These are phyloP conservation scores for Salvelinus namaycush DNA, from an alignment of 2,113 vertebrate species.

Conservation along the genomic window DNA sequence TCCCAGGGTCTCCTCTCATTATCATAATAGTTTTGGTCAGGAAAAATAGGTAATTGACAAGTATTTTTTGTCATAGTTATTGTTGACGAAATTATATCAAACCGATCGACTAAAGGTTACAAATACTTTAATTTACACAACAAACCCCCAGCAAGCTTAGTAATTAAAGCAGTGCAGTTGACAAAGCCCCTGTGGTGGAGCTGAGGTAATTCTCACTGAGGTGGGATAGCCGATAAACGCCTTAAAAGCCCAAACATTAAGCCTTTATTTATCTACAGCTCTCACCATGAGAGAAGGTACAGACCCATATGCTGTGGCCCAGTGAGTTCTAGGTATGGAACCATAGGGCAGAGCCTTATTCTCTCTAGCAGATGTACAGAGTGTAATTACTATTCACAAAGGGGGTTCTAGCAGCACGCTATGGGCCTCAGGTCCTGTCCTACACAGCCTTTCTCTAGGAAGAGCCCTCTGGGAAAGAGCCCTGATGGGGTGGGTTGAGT, in stretches of 20 bases:
- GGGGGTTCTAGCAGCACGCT: neutral
- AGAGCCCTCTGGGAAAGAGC: neutral
- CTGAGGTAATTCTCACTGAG: conserved; percentile 19
- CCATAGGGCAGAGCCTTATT: conserved; percentile 13
- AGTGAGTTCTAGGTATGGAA: neutral
- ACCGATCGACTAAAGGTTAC: conserved; percentile 41
- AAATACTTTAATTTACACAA: conserved; percentile 52
- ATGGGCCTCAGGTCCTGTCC: conserved; percentile 18
- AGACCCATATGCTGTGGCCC: neutral
- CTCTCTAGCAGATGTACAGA: conserved; percentile 50
- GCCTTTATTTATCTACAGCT: neutral
- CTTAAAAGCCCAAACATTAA: neutral
- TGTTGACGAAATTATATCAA: neutral
- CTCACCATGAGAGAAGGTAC: neutral
- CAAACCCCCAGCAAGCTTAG: conserved; percentile 48
- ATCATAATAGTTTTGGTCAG: too few relatives aligned
- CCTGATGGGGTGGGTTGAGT: neutral
- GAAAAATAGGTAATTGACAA: too few relatives aligned
- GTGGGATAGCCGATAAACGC: neutral
- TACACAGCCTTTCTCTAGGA: neutral
- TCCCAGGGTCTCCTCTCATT: too few relatives aligned
- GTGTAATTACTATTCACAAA: conserved; percentile 54
- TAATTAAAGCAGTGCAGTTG: conserved; percentile 50
- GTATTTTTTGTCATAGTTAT: too few relatives aligned
- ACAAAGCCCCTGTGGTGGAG: conserved; percentile 46